phyloP scores from a whole-genome alignment of 1,140 invertebrate species.

The Zophobas atratus region DNA sequence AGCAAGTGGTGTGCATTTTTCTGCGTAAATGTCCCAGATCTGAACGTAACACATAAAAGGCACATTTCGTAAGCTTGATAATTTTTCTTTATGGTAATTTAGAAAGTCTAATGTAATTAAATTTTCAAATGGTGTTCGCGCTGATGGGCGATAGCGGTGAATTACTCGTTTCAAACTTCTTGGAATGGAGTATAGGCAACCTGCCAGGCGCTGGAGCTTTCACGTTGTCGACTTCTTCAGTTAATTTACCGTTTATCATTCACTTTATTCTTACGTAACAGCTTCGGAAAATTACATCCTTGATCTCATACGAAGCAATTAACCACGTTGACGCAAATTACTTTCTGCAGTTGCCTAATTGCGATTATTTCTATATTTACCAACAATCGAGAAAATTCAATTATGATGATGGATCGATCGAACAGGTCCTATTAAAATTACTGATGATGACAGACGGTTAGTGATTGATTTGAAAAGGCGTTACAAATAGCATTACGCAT shows the following conservation, averaged over 20 bases:
- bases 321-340: slow-evolving; percentile 21
- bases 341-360: slow-evolving; percentile 18
- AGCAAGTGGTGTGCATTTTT: slow-evolving; percentile 21
- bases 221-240: slow-evolving; percentile 45
- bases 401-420: neutral
- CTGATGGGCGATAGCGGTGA: slow-evolving; percentile 21
- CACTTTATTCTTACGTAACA: slow-evolving; percentile 6
- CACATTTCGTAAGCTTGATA: slow-evolving; percentile 17
- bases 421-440: neutral
- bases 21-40: slow-evolving; percentile 35
- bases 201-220: slow-evolving; percentile 39
- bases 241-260: slow-evolving; percentile 10
- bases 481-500: neutral
- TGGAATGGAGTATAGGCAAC: slow-evolving; percentile 19
- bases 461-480: neutral
- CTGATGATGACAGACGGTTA: neutral
- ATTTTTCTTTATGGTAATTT: slow-evolving; percentile 38
- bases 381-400: slow-evolving; percentile 17
- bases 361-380: slow-evolving; percentile 17
- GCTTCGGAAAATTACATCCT: slow-evolving; percentile 30
- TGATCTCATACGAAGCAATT: slow-evolving; percentile 31
- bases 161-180: neutral
- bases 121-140: slow-evolving; percentile 21
- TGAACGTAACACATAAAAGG: slow-evolving; percentile 18
- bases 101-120: slow-evolving; percentile 11